These are phyloP conservation scores for Chaunax sp. DNA, from an alignment of 2,797 vertebrate species.

Conservation along the genomic window DNA sequence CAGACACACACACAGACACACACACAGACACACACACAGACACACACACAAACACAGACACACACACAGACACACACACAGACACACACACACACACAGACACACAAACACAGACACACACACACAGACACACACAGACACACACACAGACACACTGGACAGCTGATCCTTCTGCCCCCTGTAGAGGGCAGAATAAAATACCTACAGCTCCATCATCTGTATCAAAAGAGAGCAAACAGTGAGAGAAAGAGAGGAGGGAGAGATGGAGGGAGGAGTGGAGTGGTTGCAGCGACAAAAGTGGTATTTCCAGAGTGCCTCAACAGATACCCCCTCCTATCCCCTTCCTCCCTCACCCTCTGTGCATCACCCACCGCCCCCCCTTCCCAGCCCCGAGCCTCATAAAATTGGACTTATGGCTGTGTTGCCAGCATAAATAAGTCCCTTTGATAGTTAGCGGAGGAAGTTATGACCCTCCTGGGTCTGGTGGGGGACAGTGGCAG, in stretches of 20 bases:
- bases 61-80: too few relatives aligned
- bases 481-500: constrained; percentile 93
- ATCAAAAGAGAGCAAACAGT: constrained; percentile 84
- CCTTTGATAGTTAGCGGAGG: constrained; percentile 99
- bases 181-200: constrained; percentile 70
- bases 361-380: constrained; percentile 74
- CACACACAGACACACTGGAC: neutral
- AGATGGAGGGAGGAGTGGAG: neutral
- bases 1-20: too few relatives aligned
- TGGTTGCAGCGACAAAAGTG: constrained; percentile 83
- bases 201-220: constrained; percentile 78
- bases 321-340: constrained; percentile 88
- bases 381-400: constrained; percentile 91
- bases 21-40: neutral
- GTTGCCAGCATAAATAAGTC: constrained; percentile 99
- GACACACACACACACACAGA: too few relatives aligned
- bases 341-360: constrained; percentile 78
- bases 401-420: constrained; percentile 98
- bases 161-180: constrained; percentile 52
- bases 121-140: neutral
- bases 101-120: too few relatives aligned
- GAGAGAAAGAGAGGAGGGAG: constrained; percentile 43
- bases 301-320: constrained; percentile 91
- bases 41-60: too few relatives aligned
- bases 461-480: constrained; percentile 98